Conservation (phyloP, 2,113 vertebrate genomes). For the Lonchura striata region DNA sequence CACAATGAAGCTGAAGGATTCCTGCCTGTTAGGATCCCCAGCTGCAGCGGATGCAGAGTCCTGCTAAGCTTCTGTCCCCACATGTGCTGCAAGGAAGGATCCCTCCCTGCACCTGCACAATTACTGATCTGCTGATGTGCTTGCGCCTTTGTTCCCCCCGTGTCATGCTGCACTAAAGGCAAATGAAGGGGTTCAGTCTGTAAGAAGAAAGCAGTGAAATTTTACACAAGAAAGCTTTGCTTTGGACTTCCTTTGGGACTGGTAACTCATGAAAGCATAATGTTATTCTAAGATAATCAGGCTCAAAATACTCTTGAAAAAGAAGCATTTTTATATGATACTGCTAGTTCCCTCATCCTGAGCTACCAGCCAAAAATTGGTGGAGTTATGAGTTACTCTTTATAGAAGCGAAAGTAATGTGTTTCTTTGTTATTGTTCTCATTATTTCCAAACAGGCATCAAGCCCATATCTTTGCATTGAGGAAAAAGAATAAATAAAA, state of each 20-base stretch:
- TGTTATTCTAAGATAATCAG: not conserved
- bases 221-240: not conserved
- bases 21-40: not conserved
- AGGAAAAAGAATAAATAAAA: not conserved
- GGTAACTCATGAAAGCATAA: not conserved
- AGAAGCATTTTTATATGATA: no score
- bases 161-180: not conserved
- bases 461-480: not conserved
- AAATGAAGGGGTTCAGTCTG: not conserved
- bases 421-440: not conserved
- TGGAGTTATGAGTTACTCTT: not conserved
- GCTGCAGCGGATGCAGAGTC: not conserved
- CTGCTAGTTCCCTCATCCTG: not conserved
- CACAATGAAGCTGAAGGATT: not conserved
- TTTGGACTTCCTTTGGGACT: not conserved
- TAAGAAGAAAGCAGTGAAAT: not conserved
- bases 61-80: not conserved
- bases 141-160: not conserved
- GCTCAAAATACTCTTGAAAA: no score
- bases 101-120: not conserved
- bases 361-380: not conserved
- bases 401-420: no score
- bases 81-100: not conserved
- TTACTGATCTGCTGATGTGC: not conserved
- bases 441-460: not conserved